phyloP scores from a whole-genome alignment of 2,797 vertebrate species.

The Vespertilio murinus region DNA sequence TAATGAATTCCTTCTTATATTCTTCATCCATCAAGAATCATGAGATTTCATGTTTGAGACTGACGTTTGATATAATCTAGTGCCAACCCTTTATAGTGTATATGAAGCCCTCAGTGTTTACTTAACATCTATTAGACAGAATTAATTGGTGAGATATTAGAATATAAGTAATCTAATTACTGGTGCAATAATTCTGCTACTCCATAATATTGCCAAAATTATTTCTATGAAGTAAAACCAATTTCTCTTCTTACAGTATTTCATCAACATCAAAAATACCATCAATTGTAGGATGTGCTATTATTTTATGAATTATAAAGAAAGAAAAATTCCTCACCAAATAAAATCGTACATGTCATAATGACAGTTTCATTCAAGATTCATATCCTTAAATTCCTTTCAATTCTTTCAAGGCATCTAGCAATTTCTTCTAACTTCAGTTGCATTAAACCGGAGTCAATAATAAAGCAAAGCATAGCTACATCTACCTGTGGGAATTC shows the following conservation, averaged over 20 bases:
- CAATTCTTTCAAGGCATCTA: neutral
- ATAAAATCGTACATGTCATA: slow-evolving; percentile 6
- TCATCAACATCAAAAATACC: neutral
- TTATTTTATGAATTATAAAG: neutral
- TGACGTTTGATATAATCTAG: neutral
- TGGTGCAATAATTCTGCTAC: neutral
- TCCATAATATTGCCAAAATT: neutral
- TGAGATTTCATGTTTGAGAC: neutral
- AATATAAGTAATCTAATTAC: neutral
- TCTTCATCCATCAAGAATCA: neutral
- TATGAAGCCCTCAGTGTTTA: neutral
- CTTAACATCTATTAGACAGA: neutral
- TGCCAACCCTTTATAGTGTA: neutral
- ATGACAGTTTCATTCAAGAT: neutral
- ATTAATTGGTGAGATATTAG: neutral
- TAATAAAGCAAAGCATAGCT: neutral
- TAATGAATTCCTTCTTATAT: neutral
- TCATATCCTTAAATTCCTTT: neutral
- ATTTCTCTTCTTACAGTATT: neutral
- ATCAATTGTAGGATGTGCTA: neutral
- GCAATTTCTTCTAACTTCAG: neutral
- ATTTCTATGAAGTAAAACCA: neutral
- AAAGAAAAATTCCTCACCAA: neutral
- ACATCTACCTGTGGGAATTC: neutral
- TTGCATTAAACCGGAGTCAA: neutral